Evolutionary conservation across 2,113 vertebrate species (phyloP).

Genomic region (Zosterops japonicus): DNA sequence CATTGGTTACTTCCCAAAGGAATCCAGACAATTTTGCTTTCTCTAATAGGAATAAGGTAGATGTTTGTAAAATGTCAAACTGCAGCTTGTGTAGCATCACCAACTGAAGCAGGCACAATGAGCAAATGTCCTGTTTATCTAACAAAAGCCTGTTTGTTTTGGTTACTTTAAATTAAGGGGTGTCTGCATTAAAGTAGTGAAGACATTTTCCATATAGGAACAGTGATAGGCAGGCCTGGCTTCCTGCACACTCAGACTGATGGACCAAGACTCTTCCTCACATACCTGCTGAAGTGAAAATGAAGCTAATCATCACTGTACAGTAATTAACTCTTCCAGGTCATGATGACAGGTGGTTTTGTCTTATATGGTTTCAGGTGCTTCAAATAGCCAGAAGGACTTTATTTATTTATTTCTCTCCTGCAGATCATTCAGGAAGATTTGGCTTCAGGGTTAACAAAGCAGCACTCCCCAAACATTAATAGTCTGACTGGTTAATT

Average conservation of each 20-base stretch:
- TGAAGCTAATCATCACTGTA: neutral
- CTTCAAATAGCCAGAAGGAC: neutral
- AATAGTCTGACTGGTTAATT: neutral
- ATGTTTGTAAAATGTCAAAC: slow-evolving; percentile 67
- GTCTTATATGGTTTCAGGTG: neutral
- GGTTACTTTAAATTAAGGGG: slow-evolving; percentile 32
- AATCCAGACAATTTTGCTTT: slow-evolving; percentile 66
- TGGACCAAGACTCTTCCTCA: neutral
- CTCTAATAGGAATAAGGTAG: slow-evolving; percentile 60
- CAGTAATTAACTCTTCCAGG: neutral
- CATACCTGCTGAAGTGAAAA: neutral
- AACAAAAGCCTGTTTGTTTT: slow-evolving; percentile 30
- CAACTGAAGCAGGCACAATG: neutral
- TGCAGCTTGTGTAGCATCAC: neutral
- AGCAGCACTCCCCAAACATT: neutral
- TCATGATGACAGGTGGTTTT: too few species aligned
- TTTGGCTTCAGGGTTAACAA: neutral
- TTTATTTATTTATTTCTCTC: neutral
- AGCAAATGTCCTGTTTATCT: slow-evolving; percentile 9
- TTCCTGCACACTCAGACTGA: fast-evolving
- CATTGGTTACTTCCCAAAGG: slow-evolving; percentile 58
- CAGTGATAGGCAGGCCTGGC: neutral
- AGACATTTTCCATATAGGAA: neutral
- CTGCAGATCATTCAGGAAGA: neutral
- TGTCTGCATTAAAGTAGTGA: neutral